Percentiles rank a stretch among this genome's conserved stretches.
phyloP scores from a whole-genome alignment of 2,797 vertebrate species.

The Ispidina lecontei region DNA sequence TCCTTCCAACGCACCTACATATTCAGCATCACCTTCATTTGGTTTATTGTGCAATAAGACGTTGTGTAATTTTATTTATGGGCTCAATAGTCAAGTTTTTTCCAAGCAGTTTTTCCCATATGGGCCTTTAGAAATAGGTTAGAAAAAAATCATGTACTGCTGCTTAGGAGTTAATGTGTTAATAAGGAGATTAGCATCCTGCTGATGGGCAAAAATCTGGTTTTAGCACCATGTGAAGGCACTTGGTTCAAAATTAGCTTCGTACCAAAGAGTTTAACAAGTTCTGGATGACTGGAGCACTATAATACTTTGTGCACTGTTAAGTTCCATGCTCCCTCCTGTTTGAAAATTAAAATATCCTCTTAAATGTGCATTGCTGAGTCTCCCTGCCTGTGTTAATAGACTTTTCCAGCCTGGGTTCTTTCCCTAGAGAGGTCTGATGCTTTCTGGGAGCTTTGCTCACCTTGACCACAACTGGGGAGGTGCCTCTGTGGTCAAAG shows the following conservation, averaged over 20 bases:
- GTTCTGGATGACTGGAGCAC: background rate
- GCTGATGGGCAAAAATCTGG: background rate
- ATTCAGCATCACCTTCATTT: background rate
- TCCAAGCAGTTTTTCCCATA: slow-evolving; percentile 17
- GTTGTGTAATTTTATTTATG: slow-evolving; percentile 40
- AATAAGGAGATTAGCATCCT: slow-evolving; percentile 6
- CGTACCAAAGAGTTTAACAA: background rate
- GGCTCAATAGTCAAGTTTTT: slow-evolving; percentile 43
- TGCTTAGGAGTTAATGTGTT: slow-evolving; percentile 2
- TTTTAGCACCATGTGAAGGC: background rate
- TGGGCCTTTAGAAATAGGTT: slow-evolving; percentile 30
- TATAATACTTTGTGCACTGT: background rate
- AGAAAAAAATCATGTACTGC: slow-evolving; percentile 23
- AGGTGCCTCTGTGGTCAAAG: background rate
- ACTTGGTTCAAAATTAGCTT: background rate
- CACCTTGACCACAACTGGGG: background rate
- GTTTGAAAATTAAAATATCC: background rate
- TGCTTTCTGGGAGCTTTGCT: background rate
- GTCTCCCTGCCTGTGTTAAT: background rate
- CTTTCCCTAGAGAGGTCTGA: background rate
- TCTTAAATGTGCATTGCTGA: background rate
- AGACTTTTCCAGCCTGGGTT: background rate
- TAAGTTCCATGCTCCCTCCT: background rate
- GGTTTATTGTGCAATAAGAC: background rate
- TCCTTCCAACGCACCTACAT: background rate